Percentiles rank a stretch among this genome's conserved stretches.
Evolutionary conservation across 2,797 vertebrate genomes (phyloP).

Genomic region (Sphaeramia orbicularis): DNA sequence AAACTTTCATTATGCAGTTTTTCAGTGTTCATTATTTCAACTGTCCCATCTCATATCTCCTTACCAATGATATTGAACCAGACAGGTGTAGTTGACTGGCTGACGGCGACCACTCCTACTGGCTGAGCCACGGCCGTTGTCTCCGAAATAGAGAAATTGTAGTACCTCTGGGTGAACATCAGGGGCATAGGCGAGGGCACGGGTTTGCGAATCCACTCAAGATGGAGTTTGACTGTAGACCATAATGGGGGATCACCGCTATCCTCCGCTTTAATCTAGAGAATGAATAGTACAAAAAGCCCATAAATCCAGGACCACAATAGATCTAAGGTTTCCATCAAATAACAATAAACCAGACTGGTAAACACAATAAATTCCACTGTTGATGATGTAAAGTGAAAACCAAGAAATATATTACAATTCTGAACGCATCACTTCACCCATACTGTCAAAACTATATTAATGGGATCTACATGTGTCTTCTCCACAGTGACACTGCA

Average conservation of each 20-base stretch:
- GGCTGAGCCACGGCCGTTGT: slow-evolving; percentile 92
- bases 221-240: slow-evolving; percentile 91
- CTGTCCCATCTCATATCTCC: slow-evolving; percentile 54
- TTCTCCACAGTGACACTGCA: slow-evolving; percentile 9
- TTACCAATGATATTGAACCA: slow-evolving; percentile 98
- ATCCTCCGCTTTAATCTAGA: slow-evolving; percentile 95
- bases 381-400: not conserved
- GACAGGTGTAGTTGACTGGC: slow-evolving; percentile 88
- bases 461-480: slow-evolving; percentile 26
- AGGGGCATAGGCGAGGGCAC: slow-evolving; percentile 85
- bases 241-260: slow-evolving; percentile 93
- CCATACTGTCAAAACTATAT: slow-evolving; percentile 6
- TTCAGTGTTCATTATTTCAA: no score
- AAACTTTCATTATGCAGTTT: no score
- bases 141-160: slow-evolving; percentile 93
- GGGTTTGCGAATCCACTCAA: slow-evolving; percentile 95
- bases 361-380: not conserved
- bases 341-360: not conserved
- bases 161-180: slow-evolving; percentile 90
- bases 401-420: slow-evolving; percentile 14
- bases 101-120: slow-evolving; percentile 91
- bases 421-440: slow-evolving; percentile 4
- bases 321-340: not conserved
- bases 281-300: slow-evolving; percentile 4
- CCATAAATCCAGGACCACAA: not conserved